Evolutionary conservation across 2,113 vertebrate genomes (phyloP), one percentile per base, ranked within the genome.

Genomic region (Corvus hawaiiensis): DNA sequence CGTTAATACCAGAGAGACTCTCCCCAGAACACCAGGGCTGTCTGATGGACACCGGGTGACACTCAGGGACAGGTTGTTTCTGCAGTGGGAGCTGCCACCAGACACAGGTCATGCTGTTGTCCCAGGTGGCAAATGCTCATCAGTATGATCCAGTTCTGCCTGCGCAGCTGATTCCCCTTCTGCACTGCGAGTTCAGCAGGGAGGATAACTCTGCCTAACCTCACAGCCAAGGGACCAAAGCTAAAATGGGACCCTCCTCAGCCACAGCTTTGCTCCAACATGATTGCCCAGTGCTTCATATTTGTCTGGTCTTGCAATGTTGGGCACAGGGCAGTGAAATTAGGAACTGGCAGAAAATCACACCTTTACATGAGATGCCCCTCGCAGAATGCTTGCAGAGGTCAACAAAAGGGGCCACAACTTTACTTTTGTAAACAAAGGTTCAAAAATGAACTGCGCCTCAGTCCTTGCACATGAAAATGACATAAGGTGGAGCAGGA

Each of bases 231-330:
- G 4, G 4, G 16, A 30, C 18, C 26, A 82, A 55, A 54, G 28
- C 24, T n/a, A 20, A 39, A 35, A 58, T 0, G 9, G 11, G 66
- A 66, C 44, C 33, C 22, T 82, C 43, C 68, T 69, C 33, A 80
- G 41, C 18, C 21, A 69, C 41, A 72, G 41, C 16, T 73, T 61
- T 28, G 28, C 51, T 49, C 39, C 49, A 46, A 2, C 8, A 4
- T 0, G 1, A 48, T 4, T 17, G 1, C 11, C 20, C n/a, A 8
- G 21, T 14, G 49, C 58, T 48, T 33, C 16, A 2, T 8, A 20
- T 55, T 33, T 39, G 23, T 37, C 39, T 28, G 26, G 13, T 30
- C 20, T 37, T 59, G 39, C 67, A 35, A 3, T 30, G 82, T 44
- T 43, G n/a, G 77, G 46, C 37, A 51, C 14, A n/a, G 18, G 62